A percentile compares a stretch with the other conserved stretches of the same genome.
phyloP scores from a whole-genome alignment of 2,888 invertebrate genomes.

The Heliconius sara region DNA sequence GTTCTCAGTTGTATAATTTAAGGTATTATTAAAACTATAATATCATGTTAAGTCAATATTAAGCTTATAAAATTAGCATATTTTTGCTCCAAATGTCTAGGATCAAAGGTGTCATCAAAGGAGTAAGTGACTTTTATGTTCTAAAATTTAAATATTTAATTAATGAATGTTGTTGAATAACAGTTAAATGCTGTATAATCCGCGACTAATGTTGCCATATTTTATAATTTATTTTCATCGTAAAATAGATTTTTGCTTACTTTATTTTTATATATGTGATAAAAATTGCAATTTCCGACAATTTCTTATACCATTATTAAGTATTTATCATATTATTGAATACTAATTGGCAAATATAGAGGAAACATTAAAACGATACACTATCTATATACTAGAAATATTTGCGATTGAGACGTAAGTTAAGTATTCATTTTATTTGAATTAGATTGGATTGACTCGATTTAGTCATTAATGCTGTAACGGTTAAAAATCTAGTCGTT shows the following conservation, averaged over 20 bases:
- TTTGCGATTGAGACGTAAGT: background rate
- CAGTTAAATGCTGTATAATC: background rate
- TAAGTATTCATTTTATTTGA: background rate
- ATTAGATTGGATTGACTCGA: background rate
- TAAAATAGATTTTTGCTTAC: constrained; percentile 2
- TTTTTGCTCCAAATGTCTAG: constrained; percentile 11
- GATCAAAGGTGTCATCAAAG: background rate
- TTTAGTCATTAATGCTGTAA: background rate
- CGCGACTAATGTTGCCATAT: constrained; percentile 4
- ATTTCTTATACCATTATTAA: background rate
- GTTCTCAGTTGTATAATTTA: constrained; percentile 27
- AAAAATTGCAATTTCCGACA: constrained; percentile 11
- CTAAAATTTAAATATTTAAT: constrained; percentile 21
- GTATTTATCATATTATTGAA: background rate
- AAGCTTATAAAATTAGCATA: constrained; percentile 16
- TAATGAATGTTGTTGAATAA: constrained; percentile 6
- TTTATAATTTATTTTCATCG: background rate
- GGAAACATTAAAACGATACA: constrained; percentile 18
- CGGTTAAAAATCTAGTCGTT: background rate
- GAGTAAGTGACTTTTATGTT: background rate
- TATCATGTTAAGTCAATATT: constrained; percentile 22
- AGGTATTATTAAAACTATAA: constrained; percentile 21
- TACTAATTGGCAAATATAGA: constrained; percentile 4
- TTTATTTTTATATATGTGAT: background rate
- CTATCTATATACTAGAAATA: background rate